Base-by-base conservation (phyloP, 2,888 invertebrate genomes). In the Drosophila siamana region DNA sequence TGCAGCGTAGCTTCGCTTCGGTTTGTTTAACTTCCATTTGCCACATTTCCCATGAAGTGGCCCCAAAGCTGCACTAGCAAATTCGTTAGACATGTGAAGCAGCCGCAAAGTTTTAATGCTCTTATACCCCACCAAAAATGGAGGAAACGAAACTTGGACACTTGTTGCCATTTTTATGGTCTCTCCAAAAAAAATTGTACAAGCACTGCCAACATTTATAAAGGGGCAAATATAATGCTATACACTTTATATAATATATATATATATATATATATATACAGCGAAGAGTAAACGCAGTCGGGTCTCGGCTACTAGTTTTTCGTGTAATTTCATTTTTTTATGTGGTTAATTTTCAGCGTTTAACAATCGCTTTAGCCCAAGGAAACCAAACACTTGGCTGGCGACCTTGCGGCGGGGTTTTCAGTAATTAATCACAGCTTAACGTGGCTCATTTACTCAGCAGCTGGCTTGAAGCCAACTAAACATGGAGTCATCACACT, bases 91-190 rank as follows among this genome's bases (percentile, higher is more conserved):
- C 60, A 77, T 70, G 70, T 66, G 74, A 66, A 63, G 63, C 64
- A 65, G 55, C 59, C 69, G 62, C 74, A 77, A 79, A 74, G 66
- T 80, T 83, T 68, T 69, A 65, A 62, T 71, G 74, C 57, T 66
- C 50, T 54, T 47, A 36, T 13, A n/a, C 11, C 56, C 64, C 33
- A 13, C 33, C 11, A 33, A 33, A 33, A 64, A 61, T 46, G 59
- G 28, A 59, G 69, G 59, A 59, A 75, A 72, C 46, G 51, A 59
- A 59, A 71, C 71, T 70, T 71, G 67, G 51, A 55, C 70, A 74
- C 74, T 75, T 78, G 74, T 67, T 74, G 71, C 61, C 67, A 57
- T 69, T 80, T 69, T 78, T 72, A 67, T 83, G 68, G 63, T 38
- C 40, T 61, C 33, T 1, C 50, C 40, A 26, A 62, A 60, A 26